A percentile compares a stretch with the other conserved stretches of the same genome.
Conservation (phyloP, 2,888 invertebrate species). For the Drosophila testacea region DNA sequence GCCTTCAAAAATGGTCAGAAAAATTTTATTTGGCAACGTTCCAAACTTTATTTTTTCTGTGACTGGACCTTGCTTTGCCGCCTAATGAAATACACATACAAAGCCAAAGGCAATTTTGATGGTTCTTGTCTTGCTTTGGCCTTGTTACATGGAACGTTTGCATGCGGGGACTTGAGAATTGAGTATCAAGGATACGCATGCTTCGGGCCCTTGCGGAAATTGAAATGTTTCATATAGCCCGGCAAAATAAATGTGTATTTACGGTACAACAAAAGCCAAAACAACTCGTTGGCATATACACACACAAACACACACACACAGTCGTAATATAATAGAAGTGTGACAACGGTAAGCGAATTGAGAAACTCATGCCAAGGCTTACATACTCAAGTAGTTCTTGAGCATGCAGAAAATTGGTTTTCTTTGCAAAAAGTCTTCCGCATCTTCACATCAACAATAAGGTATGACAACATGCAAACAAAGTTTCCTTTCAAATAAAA, state of each 20-base stretch:
- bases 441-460: slow-evolving; percentile 23
- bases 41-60: slow-evolving; percentile 36
- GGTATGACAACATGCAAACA: slow-evolving; percentile 23
- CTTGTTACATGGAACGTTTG: slow-evolving; percentile 34
- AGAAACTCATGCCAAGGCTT: slow-evolving; percentile 61
- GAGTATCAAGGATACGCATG: slow-evolving; percentile 40
- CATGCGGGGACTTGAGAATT: slow-evolving; percentile 11
- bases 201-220: slow-evolving; percentile 67
- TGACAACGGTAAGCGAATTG: slow-evolving; percentile 53
- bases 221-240: slow-evolving; percentile 67
- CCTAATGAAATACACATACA: slow-evolving; percentile 61
- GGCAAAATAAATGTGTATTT: slow-evolving; percentile 69
- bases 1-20: slow-evolving; percentile 30
- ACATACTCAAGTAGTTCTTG: slow-evolving; percentile 52
- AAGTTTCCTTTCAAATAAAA: slow-evolving; percentile 26
- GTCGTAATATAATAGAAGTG: slow-evolving; percentile 52
- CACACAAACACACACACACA: slow-evolving; percentile 26
- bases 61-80: slow-evolving; percentile 45
- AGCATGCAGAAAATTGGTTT: slow-evolving; percentile 65
- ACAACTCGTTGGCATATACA: slow-evolving; percentile 43
- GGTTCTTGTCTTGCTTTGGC: slow-evolving; percentile 40
- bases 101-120: slow-evolving; percentile 64
- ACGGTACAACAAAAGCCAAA: slow-evolving; percentile 63
- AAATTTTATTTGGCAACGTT: slow-evolving; percentile 54
- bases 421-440: slow-evolving; percentile 52